Percentiles rank a stretch among this genome's conserved stretches.
These are phyloP conservation scores for Chelon labrosus DNA, from an alignment of 2,797 vertebrate genomes.

Conservation along the genomic window DNA sequence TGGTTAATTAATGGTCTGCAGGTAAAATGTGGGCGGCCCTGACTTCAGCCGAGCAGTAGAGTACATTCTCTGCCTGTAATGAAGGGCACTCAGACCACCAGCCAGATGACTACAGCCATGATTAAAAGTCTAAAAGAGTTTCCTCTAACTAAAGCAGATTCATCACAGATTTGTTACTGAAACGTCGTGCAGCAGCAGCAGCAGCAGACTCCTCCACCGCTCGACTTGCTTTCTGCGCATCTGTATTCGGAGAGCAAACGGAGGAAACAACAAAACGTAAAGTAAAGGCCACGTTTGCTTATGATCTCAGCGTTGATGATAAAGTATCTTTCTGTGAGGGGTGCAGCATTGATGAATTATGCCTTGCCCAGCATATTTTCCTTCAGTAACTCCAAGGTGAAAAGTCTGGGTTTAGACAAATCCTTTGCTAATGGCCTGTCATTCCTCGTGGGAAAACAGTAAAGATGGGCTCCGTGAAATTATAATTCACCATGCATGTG, in stretches of 20 bases:
- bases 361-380: slow-evolving; percentile 37
- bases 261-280: slow-evolving; percentile 16
- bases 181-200: slow-evolving; percentile 17
- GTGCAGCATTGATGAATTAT: slow-evolving; percentile 37
- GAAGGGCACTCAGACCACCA: slow-evolving; percentile 75
- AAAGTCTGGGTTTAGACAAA: slow-evolving; percentile 71
- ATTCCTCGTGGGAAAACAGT: slow-evolving; percentile 55
- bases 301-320: slow-evolving; percentile 47
- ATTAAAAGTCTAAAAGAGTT: slow-evolving; percentile 73
- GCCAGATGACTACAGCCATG: slow-evolving; percentile 57
- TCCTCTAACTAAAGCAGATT: slow-evolving; percentile 43
- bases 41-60: slow-evolving; percentile 53
- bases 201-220: background rate
- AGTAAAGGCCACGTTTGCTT: slow-evolving; percentile 36
- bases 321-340: slow-evolving; percentile 33
- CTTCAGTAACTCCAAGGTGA: slow-evolving; percentile 59
- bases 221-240: background rate
- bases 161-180: slow-evolving; percentile 39
- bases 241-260: slow-evolving; percentile 28
- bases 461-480: slow-evolving; percentile 68
- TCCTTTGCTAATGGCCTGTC: slow-evolving; percentile 72
- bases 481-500: slow-evolving; percentile 51
- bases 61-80: slow-evolving; percentile 65
- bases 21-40: slow-evolving; percentile 63
- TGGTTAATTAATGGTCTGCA: slow-evolving; percentile 77